Evolutionary conservation across 1,140 invertebrate genomes (phyloP).

Genomic region (Sarcophaga peregrina): DNA sequence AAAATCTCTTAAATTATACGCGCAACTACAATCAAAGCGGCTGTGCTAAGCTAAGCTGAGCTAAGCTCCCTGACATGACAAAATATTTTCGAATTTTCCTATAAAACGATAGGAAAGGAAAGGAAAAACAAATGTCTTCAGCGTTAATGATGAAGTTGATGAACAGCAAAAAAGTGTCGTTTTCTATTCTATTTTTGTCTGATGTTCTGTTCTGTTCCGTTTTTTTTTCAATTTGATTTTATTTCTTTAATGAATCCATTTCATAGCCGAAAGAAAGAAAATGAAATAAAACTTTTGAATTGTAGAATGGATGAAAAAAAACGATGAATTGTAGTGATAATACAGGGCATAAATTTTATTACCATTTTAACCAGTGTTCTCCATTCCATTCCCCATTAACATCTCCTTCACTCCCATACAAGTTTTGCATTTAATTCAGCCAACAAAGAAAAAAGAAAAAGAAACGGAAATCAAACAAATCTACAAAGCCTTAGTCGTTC

Average conservation of each 20-base stretch:
- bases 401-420: background rate
- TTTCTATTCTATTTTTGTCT: background rate
- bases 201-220: background rate
- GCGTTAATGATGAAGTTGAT: background rate
- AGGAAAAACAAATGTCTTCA: too few relatives aligned
- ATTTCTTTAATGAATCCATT: too few relatives aligned
- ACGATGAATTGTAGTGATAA: conserved; percentile 38
- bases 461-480: background rate
- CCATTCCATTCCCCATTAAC: background rate
- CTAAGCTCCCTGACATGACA: background rate
- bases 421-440: background rate
- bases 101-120: too few relatives aligned
- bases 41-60: background rate
- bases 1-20: conserved; percentile 39
- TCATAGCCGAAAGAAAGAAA: too few relatives aligned
- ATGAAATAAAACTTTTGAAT: background rate
- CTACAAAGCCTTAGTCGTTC: background rate
- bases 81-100: too few relatives aligned
- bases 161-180: conserved; percentile 19
- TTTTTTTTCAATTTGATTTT: too few relatives aligned
- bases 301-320: background rate
- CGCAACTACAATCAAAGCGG: background rate
- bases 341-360: conserved; percentile 34
- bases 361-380: conserved; percentile 27
- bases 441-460: background rate